Conservation (phyloP, 2,113 vertebrate species). For the Chloebia gouldiae region DNA sequence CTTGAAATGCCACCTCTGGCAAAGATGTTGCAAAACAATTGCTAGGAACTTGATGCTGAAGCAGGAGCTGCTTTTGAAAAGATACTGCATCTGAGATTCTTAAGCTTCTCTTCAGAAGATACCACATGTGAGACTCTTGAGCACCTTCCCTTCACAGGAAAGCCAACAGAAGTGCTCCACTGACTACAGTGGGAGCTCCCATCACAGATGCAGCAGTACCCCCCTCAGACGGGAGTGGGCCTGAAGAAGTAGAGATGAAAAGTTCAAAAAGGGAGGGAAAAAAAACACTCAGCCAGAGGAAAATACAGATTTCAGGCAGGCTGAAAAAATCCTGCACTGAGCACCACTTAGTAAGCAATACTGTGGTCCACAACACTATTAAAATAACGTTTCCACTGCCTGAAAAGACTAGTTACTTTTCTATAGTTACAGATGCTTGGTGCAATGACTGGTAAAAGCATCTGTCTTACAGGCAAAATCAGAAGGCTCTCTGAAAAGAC, state of each 20-base stretch:
- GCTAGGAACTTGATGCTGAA: background rate
- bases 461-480: background rate
- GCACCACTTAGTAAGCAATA: background rate
- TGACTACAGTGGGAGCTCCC: background rate
- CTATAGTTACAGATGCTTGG: background rate
- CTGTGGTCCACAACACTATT: background rate
- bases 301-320: background rate
- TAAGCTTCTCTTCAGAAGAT: background rate
- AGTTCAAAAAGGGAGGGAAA: background rate
- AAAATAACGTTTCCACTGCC: background rate
- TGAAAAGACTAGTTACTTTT: background rate
- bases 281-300: background rate
- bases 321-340: background rate
- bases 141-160: background rate
- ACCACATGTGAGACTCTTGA: background rate
- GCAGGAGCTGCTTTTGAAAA: background rate
- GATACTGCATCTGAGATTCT: background rate
- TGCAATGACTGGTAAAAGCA: background rate
- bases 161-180: background rate
- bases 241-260: background rate
- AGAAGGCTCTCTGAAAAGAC: background rate
- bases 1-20: background rate
- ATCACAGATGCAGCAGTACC: background rate
- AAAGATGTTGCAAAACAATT: background rate
- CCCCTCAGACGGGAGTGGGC: background rate